Base-by-base conservation (phyloP, 2,113 vertebrate species). In the Alligator sinensis region DNA sequence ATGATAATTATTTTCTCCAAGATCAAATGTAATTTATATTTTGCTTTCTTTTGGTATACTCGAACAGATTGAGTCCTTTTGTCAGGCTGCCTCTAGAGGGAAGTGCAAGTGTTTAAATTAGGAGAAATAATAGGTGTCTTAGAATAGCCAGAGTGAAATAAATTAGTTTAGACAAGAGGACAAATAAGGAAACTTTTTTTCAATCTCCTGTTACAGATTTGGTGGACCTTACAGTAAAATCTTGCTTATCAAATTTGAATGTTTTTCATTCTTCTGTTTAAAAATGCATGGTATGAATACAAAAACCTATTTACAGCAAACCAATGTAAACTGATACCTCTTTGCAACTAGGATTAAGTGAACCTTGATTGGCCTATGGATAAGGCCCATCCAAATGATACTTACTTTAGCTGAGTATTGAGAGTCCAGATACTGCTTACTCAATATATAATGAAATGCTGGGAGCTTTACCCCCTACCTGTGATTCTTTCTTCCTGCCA, bases 71-170 rank as follows among this genome's bases (percentile, higher is more conserved):
- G 1, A 74, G 11, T 92, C 24, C 13, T 87, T 97, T 94, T 95
- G 60, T 70, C 38, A 61, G 81, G 12, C 57, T 92, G 57, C 75
- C 91, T 96, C 92, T 95, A 89, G 91, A 95, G 92, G 77, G 92
- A 96, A 90, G 82, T 75, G 61, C 34, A 12, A 59, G 22, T 13
- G 0, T 38, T 82, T 77, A 90, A 95, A 93, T 88, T 87, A 82
- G 81, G 74, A 77, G 84, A 57, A 80, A 15, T 19, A 75, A 76
- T 47, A 0, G 1, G 72, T 85, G 64, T 87, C 9, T 91, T 47
- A 19, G 19, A 66, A 87, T 70, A 93, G 60, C 81, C 62, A 77
- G 21, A 83, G 84, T 61, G 66, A 93, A 95, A 77, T 63, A 54
- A 3, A 9, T 80, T 89, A 61, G 19, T 77, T 64, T 47, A 47